Base-by-base conservation (phyloP, 1,140 invertebrate genomes). In the Hormaphis cornu region DNA sequence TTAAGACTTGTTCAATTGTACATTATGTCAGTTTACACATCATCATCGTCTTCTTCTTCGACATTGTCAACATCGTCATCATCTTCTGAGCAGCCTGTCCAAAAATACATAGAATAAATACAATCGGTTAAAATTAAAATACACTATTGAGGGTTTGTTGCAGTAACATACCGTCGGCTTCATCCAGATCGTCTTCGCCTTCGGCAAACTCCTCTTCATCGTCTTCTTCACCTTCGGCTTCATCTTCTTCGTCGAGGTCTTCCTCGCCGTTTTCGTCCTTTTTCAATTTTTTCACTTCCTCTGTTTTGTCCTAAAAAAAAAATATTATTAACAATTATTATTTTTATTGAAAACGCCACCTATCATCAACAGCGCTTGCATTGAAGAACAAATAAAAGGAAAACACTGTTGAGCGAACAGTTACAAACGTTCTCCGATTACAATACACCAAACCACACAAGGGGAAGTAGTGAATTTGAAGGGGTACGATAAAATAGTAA, bases 1-100 rank as follows among this genome's bases (percentile, higher is more conserved):
- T 66, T 66, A 66, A 66, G 61, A 66, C 61, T 66, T 66, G 61
- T 66, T 66, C 61, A 66, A 66, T 66, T 66, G 61, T 66, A 66
- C 61, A 66, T 66, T 66, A 46, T 46, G 44, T 66, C 44, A 66
- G 61, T 66, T 66, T 66, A 66, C 61, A 66, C 61, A 50, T 66
- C 61, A 50, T 66, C 44, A 4, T 66, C 61, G 9, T 66, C 61
- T 66, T 66, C 61, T 48, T 35, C 61, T 35, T 20, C 61, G 50
- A 10, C 61, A 50, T 35, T 44, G 9, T 14, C 33, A 16, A 48
- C 61, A n/a, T 66, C 61, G 12, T 66, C 61, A 10, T 66, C 61
- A 2, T 63, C 59, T 24, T 66, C 61, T 50, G 61, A 66, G 50
- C 61, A 66, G 20, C 40, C 61, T 66, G n/a, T 16, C 0, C 44